A percentile compares a stretch with the other conserved stretches of the same genome.
These are phyloP conservation scores for Drosophila planitibia DNA, from an alignment of 2,888 invertebrate species.

Conservation along the genomic window DNA sequence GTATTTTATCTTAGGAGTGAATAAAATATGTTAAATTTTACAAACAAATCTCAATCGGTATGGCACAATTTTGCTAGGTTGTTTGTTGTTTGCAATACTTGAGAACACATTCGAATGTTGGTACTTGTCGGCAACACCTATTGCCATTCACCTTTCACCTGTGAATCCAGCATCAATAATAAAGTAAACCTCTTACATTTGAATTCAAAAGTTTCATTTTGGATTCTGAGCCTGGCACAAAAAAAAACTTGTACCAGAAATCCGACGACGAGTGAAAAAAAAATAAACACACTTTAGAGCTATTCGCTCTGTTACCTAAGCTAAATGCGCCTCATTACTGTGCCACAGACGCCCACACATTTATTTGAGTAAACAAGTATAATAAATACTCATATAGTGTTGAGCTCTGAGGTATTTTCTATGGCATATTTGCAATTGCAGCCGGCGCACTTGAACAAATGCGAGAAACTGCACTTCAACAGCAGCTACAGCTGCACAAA, in stretches of 20 bases:
- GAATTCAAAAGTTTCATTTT: conserved; percentile 46
- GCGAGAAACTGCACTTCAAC: conserved; percentile 55
- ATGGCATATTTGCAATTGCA: conserved; percentile 73
- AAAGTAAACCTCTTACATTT: conserved; percentile 27
- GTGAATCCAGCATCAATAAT: conserved; percentile 28
- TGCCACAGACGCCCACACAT: conserved; percentile 33
- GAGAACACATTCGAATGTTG: conserved; percentile 12
- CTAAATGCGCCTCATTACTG: conserved; percentile 76
- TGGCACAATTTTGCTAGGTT: background rate
- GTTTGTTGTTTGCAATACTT: background rate
- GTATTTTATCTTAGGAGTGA: background rate
- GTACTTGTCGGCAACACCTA: conserved; percentile 55
- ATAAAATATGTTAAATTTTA: background rate
- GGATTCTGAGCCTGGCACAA: conserved; percentile 10
- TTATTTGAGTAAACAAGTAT: conserved; percentile 20
- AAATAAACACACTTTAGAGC: conserved; percentile 36
- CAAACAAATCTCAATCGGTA: background rate
- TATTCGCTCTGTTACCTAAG: conserved; percentile 57
- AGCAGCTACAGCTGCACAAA: conserved; percentile 63
- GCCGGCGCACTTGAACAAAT: conserved; percentile 63
- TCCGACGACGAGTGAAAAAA: conserved; percentile 24
- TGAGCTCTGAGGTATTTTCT: conserved; percentile 59
- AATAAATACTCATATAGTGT: conserved; percentile 57
- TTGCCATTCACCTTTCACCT: conserved; percentile 32
- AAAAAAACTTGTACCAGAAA: conserved; percentile 35